Conservation (phyloP, 2,888 invertebrate genomes). For the Habrosyne pyritoides region DNA sequence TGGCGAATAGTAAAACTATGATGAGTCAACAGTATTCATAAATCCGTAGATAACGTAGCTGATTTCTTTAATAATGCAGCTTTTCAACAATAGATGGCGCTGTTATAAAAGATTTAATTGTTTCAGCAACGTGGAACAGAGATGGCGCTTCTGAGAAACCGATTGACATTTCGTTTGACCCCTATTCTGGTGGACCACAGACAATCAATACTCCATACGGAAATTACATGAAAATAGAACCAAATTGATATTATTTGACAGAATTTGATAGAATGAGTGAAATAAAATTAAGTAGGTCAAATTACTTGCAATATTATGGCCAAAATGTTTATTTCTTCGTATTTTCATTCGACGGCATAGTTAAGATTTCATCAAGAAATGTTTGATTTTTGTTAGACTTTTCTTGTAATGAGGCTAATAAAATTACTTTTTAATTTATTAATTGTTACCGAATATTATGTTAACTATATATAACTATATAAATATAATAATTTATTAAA, state of each 20-base stretch:
- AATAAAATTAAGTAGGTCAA: no score
- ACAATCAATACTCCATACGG: constrained; percentile 73
- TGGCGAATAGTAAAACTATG: no score
- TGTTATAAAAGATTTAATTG: constrained; percentile 12
- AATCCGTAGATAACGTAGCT: not conserved
- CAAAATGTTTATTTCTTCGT: no score
- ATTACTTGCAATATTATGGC: not conserved
- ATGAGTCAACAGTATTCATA: no score
- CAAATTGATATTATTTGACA: constrained; percentile 9
- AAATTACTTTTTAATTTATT: not conserved
- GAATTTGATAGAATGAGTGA: no score
- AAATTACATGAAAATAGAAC: constrained; percentile 56
- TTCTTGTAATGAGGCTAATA: no score
- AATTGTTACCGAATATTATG: not conserved
- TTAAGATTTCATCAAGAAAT: no score
- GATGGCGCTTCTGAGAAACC: constrained; percentile 45
- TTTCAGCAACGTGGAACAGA: constrained; percentile 67
- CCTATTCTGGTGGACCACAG: constrained; percentile 59
- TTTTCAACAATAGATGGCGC: constrained; percentile 39
- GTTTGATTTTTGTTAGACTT: no score
- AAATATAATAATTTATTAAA: not conserved
- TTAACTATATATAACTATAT: not conserved
- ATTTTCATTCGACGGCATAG: no score
- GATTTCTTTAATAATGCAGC: constrained; percentile 9
- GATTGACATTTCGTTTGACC: constrained; percentile 48